Percentiles rank a stretch among this genome's conserved stretches.
Evolutionary conservation across 2,113 vertebrate species (phyloP).

Genomic region (Nerophis ophidion): DNA sequence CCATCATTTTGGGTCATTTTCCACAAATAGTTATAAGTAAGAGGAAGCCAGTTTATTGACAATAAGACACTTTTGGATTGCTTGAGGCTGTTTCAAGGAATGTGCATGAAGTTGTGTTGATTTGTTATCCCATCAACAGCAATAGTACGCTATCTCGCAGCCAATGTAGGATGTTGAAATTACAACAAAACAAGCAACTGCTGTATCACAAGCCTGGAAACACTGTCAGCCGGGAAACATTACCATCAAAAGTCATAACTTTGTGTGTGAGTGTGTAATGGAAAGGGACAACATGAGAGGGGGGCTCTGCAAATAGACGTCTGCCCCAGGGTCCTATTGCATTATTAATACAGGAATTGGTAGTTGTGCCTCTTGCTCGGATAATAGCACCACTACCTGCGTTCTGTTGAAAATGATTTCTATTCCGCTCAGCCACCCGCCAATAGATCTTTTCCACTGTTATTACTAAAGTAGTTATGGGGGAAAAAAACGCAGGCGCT

Average conservation of each 20-base stretch:
- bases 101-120: background rate
- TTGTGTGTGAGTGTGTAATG: background rate
- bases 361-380: constrained; percentile 46
- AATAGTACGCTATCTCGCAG: constrained; percentile 11
- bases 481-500: constrained; percentile 12
- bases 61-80: background rate
- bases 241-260: constrained; percentile 13
- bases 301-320: constrained; percentile 54
- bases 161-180: constrained; percentile 16
- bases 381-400: constrained; percentile 49
- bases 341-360: constrained; percentile 67
- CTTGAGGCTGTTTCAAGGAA: constrained; percentile 5
- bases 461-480: constrained; percentile 42
- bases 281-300: constrained; percentile 10
- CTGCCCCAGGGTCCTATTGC: constrained; percentile 59
- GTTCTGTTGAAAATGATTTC: constrained; percentile 48
- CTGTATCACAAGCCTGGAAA: constrained; percentile 14
- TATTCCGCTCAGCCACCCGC: constrained; percentile 43
- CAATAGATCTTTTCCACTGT: constrained; percentile 48
- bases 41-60: background rate
- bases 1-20: background rate
- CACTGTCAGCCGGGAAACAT: constrained; percentile 25
- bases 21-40: background rate
- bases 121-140: constrained; percentile 6
- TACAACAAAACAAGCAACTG: constrained; percentile 16